Evolutionary conservation across 2,888 invertebrate genomes (phyloP), one percentile per base, ranked within the genome.

Genomic region (Linnaemya tessellans): DNA sequence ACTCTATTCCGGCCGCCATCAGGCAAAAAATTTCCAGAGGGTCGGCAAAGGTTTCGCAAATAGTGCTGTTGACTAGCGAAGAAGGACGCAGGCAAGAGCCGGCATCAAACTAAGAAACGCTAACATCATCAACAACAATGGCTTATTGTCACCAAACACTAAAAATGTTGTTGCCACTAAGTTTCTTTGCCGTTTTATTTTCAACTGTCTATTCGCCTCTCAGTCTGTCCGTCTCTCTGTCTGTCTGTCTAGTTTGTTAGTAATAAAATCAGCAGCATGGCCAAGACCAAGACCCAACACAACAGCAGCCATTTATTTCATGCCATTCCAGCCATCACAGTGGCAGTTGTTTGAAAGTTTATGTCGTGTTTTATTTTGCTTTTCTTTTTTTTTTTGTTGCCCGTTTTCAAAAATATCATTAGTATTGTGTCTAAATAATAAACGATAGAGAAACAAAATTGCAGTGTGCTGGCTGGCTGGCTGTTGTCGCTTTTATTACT

Each of bases 401-500:
- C 60, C 73, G 65, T 56, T 65, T 77, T 43, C 30, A 43, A 56
- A 82, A 77, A 71, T 77, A 77, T 77, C 70, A 82, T 82, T 82
- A 77, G 70, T 58, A 65, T 82, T 77, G 77, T 83, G 83, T 78
- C 71, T 73, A 78, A 78, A 71, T 83, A 78, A 65, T 71, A 73
- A 78, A 58, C 71, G 46, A 22, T 22, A 7, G 20, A 30, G 30
- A 25, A 13, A 25, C 43, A 46, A 46, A 30, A 30, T 30, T 43
- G 5, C 0, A n/a, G n/a, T 62, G 46, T 60, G 18, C 38, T 73
- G 3, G 30, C 30, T 65, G n/a, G n/a, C n/a, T n/a, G n/a, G 58
- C 18, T 68, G 58, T 60, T 78, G 43, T 64, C 35, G 80, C 30
- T 65, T 58, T 73, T 73, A 73, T 65, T 80, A 58, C 73, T 65